Conservation (phyloP, 2,797 vertebrate genomes). For the Gorsachius magnificus region DNA sequence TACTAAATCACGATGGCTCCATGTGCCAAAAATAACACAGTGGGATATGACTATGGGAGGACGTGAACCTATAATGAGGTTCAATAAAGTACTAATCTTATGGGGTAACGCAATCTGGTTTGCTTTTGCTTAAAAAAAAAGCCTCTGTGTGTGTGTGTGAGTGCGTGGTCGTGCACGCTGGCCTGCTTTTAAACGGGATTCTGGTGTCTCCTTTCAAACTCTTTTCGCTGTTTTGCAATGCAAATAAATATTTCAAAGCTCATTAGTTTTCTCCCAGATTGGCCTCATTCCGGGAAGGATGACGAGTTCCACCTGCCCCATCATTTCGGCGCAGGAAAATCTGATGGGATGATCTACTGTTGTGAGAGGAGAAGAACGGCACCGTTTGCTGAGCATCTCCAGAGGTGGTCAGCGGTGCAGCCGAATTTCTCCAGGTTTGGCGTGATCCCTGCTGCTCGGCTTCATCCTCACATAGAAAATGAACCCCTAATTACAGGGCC, state of each 20-base stretch:
- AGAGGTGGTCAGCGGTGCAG: neutral
- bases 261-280: constrained; percentile 2
- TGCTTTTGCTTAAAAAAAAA: constrained; percentile 51
- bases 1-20: constrained; percentile 53
- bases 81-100: constrained; percentile 65
- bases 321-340: neutral
- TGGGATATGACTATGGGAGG: constrained; percentile 58
- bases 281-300: neutral
- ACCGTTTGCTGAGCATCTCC: neutral
- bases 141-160: neutral
- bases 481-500: neutral
- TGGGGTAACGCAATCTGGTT: constrained; percentile 57
- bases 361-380: neutral
- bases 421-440: neutral
- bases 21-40: constrained; percentile 64
- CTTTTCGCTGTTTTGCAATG: neutral
- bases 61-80: constrained; percentile 58
- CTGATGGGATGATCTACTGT: neutral
- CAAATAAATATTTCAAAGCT: constrained; percentile 50
- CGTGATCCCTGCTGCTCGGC: neutral
- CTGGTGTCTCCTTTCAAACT: constrained; percentile 25
- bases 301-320: neutral
- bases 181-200: neutral
- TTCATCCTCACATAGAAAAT: neutral
- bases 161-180: neutral